Base-by-base conservation (phyloP, 2,113 vertebrate genomes). In the Sigmodon hispidus region DNA sequence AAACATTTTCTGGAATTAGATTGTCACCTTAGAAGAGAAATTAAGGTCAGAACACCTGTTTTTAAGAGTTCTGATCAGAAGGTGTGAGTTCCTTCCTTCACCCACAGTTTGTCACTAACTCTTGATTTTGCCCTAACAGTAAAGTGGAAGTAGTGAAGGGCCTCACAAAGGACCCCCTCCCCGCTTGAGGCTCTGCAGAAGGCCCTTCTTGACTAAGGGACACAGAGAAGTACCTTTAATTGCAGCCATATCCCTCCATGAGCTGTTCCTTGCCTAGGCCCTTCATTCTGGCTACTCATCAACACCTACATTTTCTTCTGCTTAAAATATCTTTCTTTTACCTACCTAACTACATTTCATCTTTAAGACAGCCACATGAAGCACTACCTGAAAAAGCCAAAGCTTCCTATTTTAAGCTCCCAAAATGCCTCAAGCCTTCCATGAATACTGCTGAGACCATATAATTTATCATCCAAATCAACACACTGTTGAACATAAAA, bases 1-100 rank as follows among this genome's bases (percentile, higher is more conserved):
- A 87, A 94, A 87, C 77, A 21, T 83, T 96, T 93, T 89, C 73
- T 65, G 34, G 52, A n/a, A 43, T 55, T 3, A 43, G 31, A 76
- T 24, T 84, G 11, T 70, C 86, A 21, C 36, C 55, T 29, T 48
- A 26, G n/a, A 59, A 87, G 10, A 43, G 87, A n/a, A 50, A 65
- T 59, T 70, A 65, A 86, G 1, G 2, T 8, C 72, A 17, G 24
- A 65, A 85, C 52, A 84, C 2, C 89, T 69, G 67, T 17, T 80
- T 77, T 61, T 72, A 36, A 36, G 13, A 17, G 15, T 12, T 40
- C 36, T 95, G 77, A 57, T 40, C 55, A 85, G 17, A 93, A 40
- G 3, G 5, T 55, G 24, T 31, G 50, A 79, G 52, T n/a, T 85
- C 3, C 34, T n/a, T 85, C 3, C 34, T 31, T 73, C n/a, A 48